Base-by-base conservation (phyloP, 2,888 invertebrate genomes). In the Mimas tiliae region DNA sequence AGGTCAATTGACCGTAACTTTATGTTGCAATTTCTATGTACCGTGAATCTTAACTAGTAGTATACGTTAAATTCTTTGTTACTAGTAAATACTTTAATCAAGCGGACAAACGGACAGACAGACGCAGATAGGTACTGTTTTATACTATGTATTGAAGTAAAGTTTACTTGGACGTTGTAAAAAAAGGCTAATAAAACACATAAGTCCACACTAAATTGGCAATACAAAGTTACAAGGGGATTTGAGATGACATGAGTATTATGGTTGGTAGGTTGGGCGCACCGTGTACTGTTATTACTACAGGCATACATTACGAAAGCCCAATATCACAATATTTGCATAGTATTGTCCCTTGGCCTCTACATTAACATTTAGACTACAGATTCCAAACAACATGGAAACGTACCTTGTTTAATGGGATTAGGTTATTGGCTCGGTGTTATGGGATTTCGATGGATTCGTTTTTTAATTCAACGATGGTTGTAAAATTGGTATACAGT, bases 321-420 rank as follows among this genome's bases (percentile, higher is more conserved):
- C 74, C 85, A 85, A 89, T 87, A 85, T 85, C 77, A 76, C 70
- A 50, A 74, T 85, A 89, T 90, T 90, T 88, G 89, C 90, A 90
- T 91, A 89, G 85, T 86, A 87, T 89, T 89, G 88, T 85, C 82
- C 80, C 73, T 68, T 76, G 74, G 79, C 74, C 78, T 71, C 75
- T 79, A 81, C 80, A 88, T 90, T 88, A 88, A 85, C 89, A 89
- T 90, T 88, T 87, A 88, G 85, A 89, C 80, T 83, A 82, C 83
- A 80, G 71, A 75, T 75, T 76, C 75, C 77, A 72, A 79, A 77
- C 69, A 78, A 72, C 75, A 73, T 74, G 74, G 73, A 74, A 70
- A 73, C 70, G 74, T 82, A 76, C 75, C 73, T 76, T 74, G 73
- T 76, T 72, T 72, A 70, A 76, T 77, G 68, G 73, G 72, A 73